Base-by-base conservation (phyloP, 2,113 vertebrate genomes). In the Danionella cerebrum region DNA sequence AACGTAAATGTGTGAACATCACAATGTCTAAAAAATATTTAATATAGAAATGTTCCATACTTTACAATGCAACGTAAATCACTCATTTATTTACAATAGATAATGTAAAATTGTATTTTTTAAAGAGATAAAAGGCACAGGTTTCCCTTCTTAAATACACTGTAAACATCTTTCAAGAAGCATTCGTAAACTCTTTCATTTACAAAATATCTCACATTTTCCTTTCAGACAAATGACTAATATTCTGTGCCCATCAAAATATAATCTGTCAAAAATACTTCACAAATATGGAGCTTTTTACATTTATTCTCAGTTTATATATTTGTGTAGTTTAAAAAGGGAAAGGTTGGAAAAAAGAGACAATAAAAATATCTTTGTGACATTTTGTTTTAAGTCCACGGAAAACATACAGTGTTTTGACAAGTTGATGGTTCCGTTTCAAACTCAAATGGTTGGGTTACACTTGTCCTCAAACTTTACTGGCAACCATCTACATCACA, bases 211-310 rank as follows among this genome's bases (percentile, higher is more conserved):
- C 89, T 92, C 73, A 31, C 64, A 71, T 53, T 67, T 55, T 77
- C 42, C 72, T 91, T 93, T 95, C 96, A 95, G 92, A 97, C 94
- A 98, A 98, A 96, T 94, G 96, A 98, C 91, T 96, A 96, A 97
- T 97, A 96, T 98, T 95, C 94, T 83, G 79, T 89, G 84, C 91
- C 93, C 96, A 95, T 93, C 93, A 98, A 98, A 98, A 98, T 98
- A 98, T 91, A 98, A 92, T 95, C 92, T 97, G 91, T 94, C 94
- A 98, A 98, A 98, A 98, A 98, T 98, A 98, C 95, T 96, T 94
- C 90, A 92, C 91, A 84, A 91, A 94, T 91, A 90, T 91, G 91
- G 93, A 93, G 92, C 92, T 90, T 91, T 94, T 88, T 90, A 93
- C 87, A 78, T 83, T 83, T 83, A 84, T 78, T 89, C 84, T 91